Base-by-base conservation (phyloP, 2,888 invertebrate species). In the Craniophora ligustri region DNA sequence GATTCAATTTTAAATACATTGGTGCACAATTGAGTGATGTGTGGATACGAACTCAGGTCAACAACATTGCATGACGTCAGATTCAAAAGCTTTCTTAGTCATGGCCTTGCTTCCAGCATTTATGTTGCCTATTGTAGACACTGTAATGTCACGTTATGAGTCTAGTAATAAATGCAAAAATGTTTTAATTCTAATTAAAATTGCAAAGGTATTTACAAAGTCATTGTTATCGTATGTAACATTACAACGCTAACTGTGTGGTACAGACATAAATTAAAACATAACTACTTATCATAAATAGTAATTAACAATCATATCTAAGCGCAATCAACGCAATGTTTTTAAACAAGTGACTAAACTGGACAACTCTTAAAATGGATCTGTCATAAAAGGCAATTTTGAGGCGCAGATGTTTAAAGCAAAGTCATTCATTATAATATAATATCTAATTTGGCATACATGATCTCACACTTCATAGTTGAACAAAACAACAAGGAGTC, bases 61-160 rank as follows among this genome's bases (percentile, higher is more conserved):
- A 81, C 78, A 82, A 81, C 84, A 75, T 76, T 38, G 55, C 46
- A 75, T 86, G 84, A 85, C 82, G 82, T 83, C 84, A 85, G 32
- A 48, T 60, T 41, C 30, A 57, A 66, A 68, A 71, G 69, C 56
- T 68, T 62, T 54, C 47, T 67, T 65, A 59, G 70, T 76, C 71
- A 82, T 76, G 79, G 72, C 67, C 76, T 66, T 56, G 35, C 41
- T 57, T 50, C 38, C 38, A 57, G 50, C 40, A 40, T 41, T 60
- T 55, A 44, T 48, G 55, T 51, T 63, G 58, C 40, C 51, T 58
- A 55, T 53, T 62, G 31, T 46, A 46, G 48, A 55, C 45, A 48
- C 46, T 28, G 21, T 42, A 41, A 45, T 35, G 30, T 55, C 21
- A 53, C 26, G 30, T 21, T 30, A 28, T 46, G n/a, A 11, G 10